Evolutionary conservation across 2,113 vertebrate species (phyloP), one percentile per base, ranked within the genome.

Genomic region (Panthera tigris): DNA sequence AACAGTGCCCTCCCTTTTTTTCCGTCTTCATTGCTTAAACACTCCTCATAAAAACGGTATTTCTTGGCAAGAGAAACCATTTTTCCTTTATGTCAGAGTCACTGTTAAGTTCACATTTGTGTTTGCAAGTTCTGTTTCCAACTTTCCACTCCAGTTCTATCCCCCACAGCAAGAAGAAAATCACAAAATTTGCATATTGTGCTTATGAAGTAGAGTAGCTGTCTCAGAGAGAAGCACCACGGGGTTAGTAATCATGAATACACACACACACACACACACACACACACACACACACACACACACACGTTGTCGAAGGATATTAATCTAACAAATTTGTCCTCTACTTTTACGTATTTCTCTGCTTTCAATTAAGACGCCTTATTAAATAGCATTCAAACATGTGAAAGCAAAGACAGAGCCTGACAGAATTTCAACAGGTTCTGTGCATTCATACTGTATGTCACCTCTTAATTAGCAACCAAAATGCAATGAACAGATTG

Each of bases 391-490:
- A 97, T 97, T 98, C 90, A 98, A 98, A 98, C 97, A 98, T 84
- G 94, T 96, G 97, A 98, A 98, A 98, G 94, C 0, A 33, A 98
- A 99, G 98, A 98, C 97, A 98, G 97, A 98, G 97, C 97, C 97
- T 99, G 98, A 98, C 98, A 98, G 97, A 98, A 97, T 98, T 99
- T 98, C 98, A 98, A 98, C 98, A 99, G 98, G 98, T 99, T 98
- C 98, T 95, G 96, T 98, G 97, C 98, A 96, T 98, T 98, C 98
- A 97, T 98, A 95, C 96, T 98, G 98, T 97, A 92, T 95, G 97
- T 98, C 97, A 93, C 97, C 98, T 98, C 98, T 98, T 99, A 98
- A 98, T 99, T 99, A 99, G 95, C 98, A 98, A 98, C 91, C 97
- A 98, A 98, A 99, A 98, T 97, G 97, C 97, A 98, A 92, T 39